Evolutionary conservation across 2,888 invertebrate species (phyloP).

Genomic region (Chrysolina oricalcia): DNA sequence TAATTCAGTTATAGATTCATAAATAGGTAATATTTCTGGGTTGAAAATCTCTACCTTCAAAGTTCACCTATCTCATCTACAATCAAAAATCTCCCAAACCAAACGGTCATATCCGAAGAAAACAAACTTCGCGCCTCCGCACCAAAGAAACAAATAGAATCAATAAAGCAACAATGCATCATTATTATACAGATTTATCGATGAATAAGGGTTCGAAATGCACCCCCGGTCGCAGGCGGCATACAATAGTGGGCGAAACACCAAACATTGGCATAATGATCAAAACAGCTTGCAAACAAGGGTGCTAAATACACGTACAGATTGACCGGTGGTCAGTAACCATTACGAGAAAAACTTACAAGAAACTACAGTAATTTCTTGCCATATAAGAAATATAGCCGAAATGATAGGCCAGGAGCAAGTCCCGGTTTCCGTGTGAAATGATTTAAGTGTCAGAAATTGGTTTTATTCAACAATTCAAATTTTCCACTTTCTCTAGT

Average conservation of each 20-base stretch:
- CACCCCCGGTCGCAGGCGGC: constrained; percentile 44
- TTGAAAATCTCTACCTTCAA: too few relatives aligned
- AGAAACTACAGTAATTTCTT: constrained; percentile 59
- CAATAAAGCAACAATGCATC: constrained; percentile 8
- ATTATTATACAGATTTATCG: constrained; percentile 28
- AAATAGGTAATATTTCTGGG: too few relatives aligned
- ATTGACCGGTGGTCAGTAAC: constrained; percentile 68
- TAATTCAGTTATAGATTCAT: too few relatives aligned
- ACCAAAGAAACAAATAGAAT: not conserved
- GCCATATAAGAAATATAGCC: constrained; percentile 58
- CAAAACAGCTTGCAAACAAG: constrained; percentile 70
- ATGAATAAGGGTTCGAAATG: constrained; percentile 25
- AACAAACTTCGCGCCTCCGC: not conserved
- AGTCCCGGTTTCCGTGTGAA: not conserved
- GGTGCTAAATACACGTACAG: constrained; percentile 69
- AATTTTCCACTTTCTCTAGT: not conserved
- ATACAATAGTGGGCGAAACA: constrained; percentile 51
- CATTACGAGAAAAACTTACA: constrained; percentile 47
- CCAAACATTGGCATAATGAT: constrained; percentile 69
- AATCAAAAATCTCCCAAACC: too few relatives aligned
- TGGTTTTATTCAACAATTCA: not conserved
- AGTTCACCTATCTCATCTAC: too few relatives aligned
- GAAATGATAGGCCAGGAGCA: constrained; percentile 27
- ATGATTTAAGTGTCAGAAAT: too few relatives aligned
- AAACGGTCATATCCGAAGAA: not conserved